phyloP scores from a whole-genome alignment of 2,888 invertebrate species.

The Archaeoteleia sp. region DNA sequence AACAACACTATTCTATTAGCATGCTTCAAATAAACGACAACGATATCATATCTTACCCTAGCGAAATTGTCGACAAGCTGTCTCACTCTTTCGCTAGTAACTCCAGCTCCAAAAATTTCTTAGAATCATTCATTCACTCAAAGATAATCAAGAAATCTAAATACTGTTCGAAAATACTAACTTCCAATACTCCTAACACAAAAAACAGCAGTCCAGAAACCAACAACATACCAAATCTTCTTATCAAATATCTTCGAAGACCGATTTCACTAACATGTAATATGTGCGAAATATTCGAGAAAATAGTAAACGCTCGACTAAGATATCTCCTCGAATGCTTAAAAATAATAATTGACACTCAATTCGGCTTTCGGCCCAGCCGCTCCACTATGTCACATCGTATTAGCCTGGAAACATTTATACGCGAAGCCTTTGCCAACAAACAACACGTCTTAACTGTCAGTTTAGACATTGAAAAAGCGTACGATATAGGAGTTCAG shows the following conservation, averaged over 20 bases:
- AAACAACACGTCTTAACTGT: conserved; percentile 42
- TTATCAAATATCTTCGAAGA: too few species aligned
- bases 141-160: conserved; percentile 7
- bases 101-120: neutral
- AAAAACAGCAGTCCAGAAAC: too few species aligned
- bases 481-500: conserved; percentile 52
- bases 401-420: neutral
- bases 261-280: too few species aligned
- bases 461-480: conserved; percentile 50
- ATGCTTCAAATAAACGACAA: neutral
- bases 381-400: conserved; percentile 19
- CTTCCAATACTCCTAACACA: too few species aligned
- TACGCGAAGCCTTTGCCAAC: conserved; percentile 9
- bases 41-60: neutral
- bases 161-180: neutral
- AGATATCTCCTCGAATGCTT: conserved; percentile 44
- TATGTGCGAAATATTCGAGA: conserved; percentile 46
- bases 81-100: neutral
- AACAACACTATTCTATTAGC: too few species aligned
- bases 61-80: neutral
- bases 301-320: conserved; percentile 37
- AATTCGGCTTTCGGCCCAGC: conserved; percentile 43
- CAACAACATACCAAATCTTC: neutral
- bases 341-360: conserved; percentile 28
- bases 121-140: neutral